phyloP scores from a whole-genome alignment of 2,888 invertebrate species.

The Crossocerus cetratus region DNA sequence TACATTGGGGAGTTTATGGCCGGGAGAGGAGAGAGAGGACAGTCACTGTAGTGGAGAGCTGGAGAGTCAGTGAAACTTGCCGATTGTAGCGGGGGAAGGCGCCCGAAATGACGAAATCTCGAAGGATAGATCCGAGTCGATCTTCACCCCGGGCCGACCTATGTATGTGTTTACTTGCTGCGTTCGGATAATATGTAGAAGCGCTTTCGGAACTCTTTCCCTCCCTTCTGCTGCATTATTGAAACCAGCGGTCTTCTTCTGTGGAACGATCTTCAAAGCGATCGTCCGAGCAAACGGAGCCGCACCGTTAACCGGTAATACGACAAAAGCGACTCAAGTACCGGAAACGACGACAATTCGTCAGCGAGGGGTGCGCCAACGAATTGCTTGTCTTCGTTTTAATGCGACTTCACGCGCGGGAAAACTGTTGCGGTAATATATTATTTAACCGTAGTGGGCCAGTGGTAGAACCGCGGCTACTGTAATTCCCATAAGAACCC shows the following conservation, averaged over 20 bases:
- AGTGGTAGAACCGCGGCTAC: conserved; percentile 29
- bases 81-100: conserved; percentile 37
- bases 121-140: conserved; percentile 34
- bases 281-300: too few relatives aligned
- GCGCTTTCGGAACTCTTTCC: conserved; percentile 10
- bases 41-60: too few relatives aligned
- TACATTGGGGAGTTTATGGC: conserved; percentile 64
- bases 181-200: conserved; percentile 2
- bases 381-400: conserved; percentile 28
- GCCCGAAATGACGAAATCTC: conserved; percentile 42
- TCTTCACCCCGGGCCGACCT: background rate
- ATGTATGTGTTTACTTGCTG: background rate
- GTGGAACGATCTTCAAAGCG: too few relatives aligned
- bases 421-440: conserved; percentile 46
- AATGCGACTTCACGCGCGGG: conserved; percentile 23
- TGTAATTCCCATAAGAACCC: conserved; percentile 52
- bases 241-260: too few relatives aligned
- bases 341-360: too few relatives aligned
- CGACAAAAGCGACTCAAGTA: too few relatives aligned
- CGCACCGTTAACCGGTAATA: too few relatives aligned
- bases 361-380: background rate
- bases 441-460: conserved; percentile 46
- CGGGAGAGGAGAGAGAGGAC: conserved; percentile 18
- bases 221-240: too few relatives aligned
- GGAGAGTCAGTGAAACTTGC: conserved; percentile 56